Conservation (phyloP, 1,140 invertebrate genomes). For the Drosophila parabipectinata region DNA sequence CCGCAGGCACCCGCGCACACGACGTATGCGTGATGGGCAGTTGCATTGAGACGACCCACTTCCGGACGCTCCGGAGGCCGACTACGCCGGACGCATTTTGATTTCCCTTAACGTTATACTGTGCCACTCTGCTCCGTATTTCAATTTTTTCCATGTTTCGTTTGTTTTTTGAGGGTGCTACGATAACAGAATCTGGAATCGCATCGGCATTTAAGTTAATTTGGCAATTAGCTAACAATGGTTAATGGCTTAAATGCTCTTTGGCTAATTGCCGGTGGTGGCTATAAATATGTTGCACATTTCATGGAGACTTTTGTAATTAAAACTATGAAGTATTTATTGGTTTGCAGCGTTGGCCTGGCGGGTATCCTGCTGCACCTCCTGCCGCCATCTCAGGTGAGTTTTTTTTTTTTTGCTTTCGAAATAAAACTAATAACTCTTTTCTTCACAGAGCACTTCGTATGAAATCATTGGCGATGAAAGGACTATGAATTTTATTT, state of each 20-base stretch:
- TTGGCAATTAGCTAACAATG: constrained; percentile 58
- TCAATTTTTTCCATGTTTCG: constrained; percentile 1
- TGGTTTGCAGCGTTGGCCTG: background rate
- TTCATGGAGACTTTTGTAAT: background rate
- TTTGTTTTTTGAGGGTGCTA: constrained; percentile 1
- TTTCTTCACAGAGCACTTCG: constrained; percentile 10
- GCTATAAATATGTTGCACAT: constrained; percentile 39
- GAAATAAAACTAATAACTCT: background rate
- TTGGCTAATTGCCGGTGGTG: constrained; percentile 36
- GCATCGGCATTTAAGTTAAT: constrained; percentile 17
- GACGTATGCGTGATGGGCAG: constrained; percentile 51
- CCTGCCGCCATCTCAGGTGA: background rate
- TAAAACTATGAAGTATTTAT: background rate
- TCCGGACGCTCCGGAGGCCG: constrained; percentile 34
- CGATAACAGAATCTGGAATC: constrained; percentile 28
- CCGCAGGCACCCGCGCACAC: constrained; percentile 55
- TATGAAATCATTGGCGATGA: constrained; percentile 52
- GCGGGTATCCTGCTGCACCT: constrained; percentile 7
- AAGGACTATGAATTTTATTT: constrained; percentile 10
- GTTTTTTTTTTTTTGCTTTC: background rate
- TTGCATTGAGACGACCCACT: constrained; percentile 43
- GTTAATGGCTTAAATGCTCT: constrained; percentile 12
- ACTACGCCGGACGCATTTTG: constrained; percentile 33
- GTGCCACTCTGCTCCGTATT: constrained; percentile 1
- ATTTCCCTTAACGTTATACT: constrained; percentile 12